Evolutionary conservation across 2,797 vertebrate genomes (phyloP).

Genomic region (Valencia hispanica): DNA sequence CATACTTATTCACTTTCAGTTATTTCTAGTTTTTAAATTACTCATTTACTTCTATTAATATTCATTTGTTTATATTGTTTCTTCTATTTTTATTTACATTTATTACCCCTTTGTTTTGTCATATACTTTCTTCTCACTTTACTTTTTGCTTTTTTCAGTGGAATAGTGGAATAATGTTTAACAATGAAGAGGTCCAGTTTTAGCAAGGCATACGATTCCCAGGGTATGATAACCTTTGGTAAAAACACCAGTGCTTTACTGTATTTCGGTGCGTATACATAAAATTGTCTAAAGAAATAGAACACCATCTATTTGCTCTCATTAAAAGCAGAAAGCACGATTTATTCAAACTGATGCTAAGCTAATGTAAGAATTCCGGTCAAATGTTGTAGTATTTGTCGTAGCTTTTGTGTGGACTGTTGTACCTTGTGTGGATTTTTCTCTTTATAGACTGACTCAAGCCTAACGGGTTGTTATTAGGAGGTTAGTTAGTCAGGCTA

Average conservation of each 20-base stretch:
- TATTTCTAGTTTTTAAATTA: neutral
- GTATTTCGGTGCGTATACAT: neutral
- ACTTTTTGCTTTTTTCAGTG: neutral
- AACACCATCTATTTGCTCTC: neutral
- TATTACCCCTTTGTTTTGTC: neutral
- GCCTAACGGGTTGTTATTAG: neutral
- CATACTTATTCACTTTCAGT: neutral
- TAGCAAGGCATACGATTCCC: neutral
- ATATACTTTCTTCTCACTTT: neutral
- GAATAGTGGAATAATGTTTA: neutral
- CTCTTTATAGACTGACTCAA: neutral
- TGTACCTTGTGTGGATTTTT: neutral
- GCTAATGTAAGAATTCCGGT: too few species aligned
- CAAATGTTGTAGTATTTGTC: neutral
- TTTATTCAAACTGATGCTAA: neutral
- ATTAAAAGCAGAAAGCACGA: neutral
- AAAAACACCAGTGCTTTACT: neutral
- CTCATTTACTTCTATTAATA: neutral
- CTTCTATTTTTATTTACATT: neutral
- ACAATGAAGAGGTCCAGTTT: neutral
- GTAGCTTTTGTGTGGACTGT: neutral
- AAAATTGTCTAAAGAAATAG: neutral
- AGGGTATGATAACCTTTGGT: neutral
- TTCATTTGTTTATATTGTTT: neutral
- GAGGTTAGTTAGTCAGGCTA: neutral